Evolutionary conservation across 2,113 vertebrate genomes (phyloP).

Genomic region (Phyllostomus hastatus): DNA sequence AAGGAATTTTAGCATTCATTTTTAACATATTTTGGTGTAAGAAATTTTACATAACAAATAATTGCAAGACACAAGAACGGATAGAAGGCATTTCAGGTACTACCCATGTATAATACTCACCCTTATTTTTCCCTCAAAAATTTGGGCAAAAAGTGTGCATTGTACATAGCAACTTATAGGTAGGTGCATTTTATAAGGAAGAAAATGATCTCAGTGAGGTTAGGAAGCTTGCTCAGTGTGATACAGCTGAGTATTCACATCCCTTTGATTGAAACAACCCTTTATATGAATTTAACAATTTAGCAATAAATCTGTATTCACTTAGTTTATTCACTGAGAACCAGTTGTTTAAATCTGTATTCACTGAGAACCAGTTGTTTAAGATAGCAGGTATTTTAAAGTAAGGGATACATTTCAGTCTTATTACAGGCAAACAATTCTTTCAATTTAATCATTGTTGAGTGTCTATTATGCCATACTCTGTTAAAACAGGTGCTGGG

Average conservation of each 20-base stretch:
- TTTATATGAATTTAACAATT: background rate
- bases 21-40: no score
- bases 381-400: background rate
- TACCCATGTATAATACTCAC: no score
- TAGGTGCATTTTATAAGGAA: background rate
- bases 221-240: background rate
- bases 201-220: background rate
- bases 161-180: no score
- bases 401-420: background rate
- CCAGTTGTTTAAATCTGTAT: background rate
- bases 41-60: no score
- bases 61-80: no score
- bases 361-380: background rate
- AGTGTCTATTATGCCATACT: background rate
- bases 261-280: background rate
- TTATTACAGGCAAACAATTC: background rate
- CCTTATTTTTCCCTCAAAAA: no score
- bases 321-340: background rate
- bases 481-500: background rate
- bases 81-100: no score
- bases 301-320: background rate
- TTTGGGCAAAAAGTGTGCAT: no score
- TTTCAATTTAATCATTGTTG: background rate
- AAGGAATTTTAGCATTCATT: no score
- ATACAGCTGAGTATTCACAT: background rate